Evolutionary conservation across 2,797 vertebrate genomes (phyloP), one percentile per base, ranked within the genome.

Genomic region (Clamator glandarius): DNA sequence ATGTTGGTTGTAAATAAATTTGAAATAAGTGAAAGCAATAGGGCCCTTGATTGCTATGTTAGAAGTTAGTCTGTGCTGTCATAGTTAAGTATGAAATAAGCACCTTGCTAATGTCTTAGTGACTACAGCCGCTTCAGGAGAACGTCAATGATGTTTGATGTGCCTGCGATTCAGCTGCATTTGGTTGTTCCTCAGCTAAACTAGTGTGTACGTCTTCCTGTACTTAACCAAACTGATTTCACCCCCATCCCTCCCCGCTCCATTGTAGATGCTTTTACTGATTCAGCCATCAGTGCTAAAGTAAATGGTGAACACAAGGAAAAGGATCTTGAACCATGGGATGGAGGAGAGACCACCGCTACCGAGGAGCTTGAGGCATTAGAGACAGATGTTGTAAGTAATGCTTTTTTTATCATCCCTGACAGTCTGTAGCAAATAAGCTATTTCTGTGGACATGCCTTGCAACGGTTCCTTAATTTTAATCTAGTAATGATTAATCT

Each of bases 291-390:
- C 94, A 97, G 97, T 74, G 96, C 98, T 90, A 98, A 98, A 96
- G 98, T 99, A 24, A 99, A 99, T 82, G 99, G 99, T 19, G 99
- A 99, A 51, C 99, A 99, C 96, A 99, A 99, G 97, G 99, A 99
- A 54, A 99, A 99, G 97, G 99, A 99, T 96, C 98, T 99, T 46
- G 99, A 99, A 76, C 99, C 99, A 1, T 99, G 99, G 99, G 99
- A 99, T 96, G 99, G 98, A 86, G 99, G 99, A 28, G 99, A 99
- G 93, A 98, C 94, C 72, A 93, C 96, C 2, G 74, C 98, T 59
- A 98, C 96, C 1, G 99, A 99, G 91, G 99, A 99, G 70, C 98
- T 99, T 8, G 99, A 99, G 95, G 99, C 99, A 73, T 96, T 99
- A 91, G 99, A 99, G 95, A 99, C 98, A 17, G 99, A 99, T 72